These are phyloP conservation scores for Rhea pennata DNA, from an alignment of 2,113 vertebrate genomes.

Conservation along the genomic window DNA sequence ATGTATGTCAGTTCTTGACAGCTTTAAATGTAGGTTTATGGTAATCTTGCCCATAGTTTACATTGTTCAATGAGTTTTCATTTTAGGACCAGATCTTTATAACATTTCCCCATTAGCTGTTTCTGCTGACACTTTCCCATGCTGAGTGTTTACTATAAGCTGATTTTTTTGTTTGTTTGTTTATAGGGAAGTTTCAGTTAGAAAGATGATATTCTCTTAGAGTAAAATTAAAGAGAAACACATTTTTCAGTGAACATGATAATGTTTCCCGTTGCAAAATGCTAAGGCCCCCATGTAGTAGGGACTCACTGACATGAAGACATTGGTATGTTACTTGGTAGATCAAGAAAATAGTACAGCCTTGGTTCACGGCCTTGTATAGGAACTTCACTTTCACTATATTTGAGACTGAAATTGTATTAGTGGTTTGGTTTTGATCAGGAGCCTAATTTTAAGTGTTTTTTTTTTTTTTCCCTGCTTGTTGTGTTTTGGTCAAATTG, in stretches of 20 bases:
- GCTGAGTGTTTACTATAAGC: not conserved
- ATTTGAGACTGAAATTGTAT: not conserved
- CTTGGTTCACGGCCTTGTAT: not conserved
- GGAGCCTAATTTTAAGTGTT: not conserved
- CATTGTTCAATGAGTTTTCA: not conserved
- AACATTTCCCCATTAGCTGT: not conserved
- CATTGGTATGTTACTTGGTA: not conserved
- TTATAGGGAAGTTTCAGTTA: not conserved
- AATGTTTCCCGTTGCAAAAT: not conserved
- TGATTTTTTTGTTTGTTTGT: not conserved
- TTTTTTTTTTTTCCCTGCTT: not conserved
- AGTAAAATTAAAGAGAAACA: not conserved
- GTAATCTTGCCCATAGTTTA: not conserved
- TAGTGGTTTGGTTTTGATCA: not conserved
- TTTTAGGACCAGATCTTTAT: not conserved
- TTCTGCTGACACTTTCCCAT: not conserved
- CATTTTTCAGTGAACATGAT: not conserved
- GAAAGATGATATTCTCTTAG: not conserved
- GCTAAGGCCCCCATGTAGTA: accelerated
- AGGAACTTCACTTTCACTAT: not conserved
- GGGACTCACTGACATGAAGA: not conserved
- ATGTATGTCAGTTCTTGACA: not conserved
- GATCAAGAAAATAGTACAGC: not conserved
- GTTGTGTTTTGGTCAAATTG: not conserved
- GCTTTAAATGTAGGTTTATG: not conserved